phyloP scores from a whole-genome alignment of 2,113 vertebrate genomes.

The Ondatra zibethicus region DNA sequence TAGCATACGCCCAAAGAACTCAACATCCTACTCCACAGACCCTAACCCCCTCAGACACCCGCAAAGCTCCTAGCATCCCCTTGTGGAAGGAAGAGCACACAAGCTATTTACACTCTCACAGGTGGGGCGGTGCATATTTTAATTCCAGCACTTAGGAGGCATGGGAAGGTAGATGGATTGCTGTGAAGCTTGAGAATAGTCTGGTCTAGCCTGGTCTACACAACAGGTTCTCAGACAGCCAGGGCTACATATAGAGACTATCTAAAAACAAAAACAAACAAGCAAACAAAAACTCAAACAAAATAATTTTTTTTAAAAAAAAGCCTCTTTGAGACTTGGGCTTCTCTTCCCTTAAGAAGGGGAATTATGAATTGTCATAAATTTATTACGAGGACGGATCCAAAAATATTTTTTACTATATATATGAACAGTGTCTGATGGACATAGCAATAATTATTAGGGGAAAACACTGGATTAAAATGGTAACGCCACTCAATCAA shows the following conservation, averaged over 20 bases:
- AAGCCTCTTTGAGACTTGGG: background rate
- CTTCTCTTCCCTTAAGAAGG: slow-evolving; percentile 32
- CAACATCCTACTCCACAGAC: background rate
- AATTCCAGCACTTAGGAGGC: background rate
- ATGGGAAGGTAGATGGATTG: background rate
- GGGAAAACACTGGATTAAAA: background rate
- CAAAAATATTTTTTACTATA: background rate
- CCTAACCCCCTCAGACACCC: background rate
- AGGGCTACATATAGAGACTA: background rate
- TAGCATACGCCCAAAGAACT: background rate
- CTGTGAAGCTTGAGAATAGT: background rate
- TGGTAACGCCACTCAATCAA: background rate
- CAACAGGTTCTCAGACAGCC: background rate
- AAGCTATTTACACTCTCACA: background rate
- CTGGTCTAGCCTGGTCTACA: background rate
- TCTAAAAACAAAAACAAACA: background rate
- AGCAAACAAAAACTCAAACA: background rate
- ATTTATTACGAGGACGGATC: background rate
- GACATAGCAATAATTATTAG: background rate
- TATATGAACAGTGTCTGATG: background rate
- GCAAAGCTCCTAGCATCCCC: background rate
- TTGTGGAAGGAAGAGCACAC: background rate
- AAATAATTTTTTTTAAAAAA: background rate
- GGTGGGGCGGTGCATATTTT: background rate
- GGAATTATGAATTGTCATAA: background rate